Percentiles rank a stretch among this genome's conserved stretches.
Evolutionary conservation across 2,888 invertebrate genomes (phyloP).

Genomic region (Philonicus albiceps): DNA sequence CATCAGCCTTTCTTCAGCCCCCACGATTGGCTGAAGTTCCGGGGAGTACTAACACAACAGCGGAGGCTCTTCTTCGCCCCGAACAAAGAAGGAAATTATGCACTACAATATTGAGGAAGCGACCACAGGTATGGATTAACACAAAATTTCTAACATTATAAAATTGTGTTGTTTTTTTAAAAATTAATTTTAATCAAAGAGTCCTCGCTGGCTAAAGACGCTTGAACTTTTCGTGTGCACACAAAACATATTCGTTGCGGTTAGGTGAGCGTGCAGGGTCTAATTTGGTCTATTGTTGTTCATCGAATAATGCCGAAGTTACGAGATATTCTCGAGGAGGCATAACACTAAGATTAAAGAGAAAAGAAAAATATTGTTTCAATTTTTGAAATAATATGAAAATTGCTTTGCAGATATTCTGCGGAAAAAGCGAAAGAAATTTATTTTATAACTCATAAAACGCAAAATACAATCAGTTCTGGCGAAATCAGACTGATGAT

Average conservation of each 20-base stretch:
- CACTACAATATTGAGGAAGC: constrained; percentile 73
- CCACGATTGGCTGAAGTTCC: constrained; percentile 62
- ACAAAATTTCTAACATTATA: neutral
- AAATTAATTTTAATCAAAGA: neutral
- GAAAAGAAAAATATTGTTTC: neutral
- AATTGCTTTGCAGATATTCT: neutral
- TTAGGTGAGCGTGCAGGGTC: neutral
- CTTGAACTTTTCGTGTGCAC: neutral
- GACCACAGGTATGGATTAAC: constrained; percentile 71
- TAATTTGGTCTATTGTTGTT: constrained; percentile 5
- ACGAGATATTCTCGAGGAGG: constrained; percentile 24
- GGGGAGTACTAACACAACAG: constrained; percentile 61
- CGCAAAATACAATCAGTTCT: constrained; percentile 5
- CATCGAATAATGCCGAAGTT: neutral
- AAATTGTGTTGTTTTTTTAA: constrained; percentile 14
- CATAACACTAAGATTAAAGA: neutral
- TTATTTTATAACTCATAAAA: neutral
- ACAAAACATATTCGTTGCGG: neutral
- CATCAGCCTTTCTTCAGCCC: constrained; percentile 70
- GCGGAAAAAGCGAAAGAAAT: neutral
- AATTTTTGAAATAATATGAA: neutral
- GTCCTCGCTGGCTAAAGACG: neutral
- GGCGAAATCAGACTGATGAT: neutral
- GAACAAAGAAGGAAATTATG: constrained; percentile 77
- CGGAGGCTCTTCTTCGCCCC: constrained; percentile 66